phyloP scores from a whole-genome alignment of 2,113 vertebrate genomes.

The Cranoglanis bouderius region DNA sequence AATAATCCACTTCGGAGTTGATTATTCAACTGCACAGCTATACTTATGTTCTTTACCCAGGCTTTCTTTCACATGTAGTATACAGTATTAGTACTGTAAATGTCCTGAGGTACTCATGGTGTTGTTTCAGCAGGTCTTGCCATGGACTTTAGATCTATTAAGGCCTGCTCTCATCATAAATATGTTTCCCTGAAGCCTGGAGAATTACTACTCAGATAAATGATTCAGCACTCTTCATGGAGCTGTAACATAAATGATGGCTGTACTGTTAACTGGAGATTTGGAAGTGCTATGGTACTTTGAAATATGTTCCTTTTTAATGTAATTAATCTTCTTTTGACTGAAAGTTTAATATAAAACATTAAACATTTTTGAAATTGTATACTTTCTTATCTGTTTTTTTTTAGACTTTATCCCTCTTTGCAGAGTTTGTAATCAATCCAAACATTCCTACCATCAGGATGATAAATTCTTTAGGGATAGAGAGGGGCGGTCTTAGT shows the following conservation, averaged over 20 bases:
- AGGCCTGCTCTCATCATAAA: constrained; percentile 48
- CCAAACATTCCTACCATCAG: not conserved
- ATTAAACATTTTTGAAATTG: not conserved
- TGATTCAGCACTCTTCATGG: constrained; percentile 62
- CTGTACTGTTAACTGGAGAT: constrained; percentile 40
- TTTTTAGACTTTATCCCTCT: not conserved
- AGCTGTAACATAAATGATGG: constrained; percentile 54
- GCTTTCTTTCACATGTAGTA: not conserved
- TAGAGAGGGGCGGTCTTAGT: constrained; percentile 20
- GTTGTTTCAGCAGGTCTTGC: not conserved
- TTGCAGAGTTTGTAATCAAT: not conserved
- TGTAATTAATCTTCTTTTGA: not conserved
- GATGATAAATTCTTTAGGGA: constrained; percentile 8
- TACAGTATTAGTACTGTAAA: not conserved
- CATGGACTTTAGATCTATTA: constrained; percentile 21
- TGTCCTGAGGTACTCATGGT: constrained; percentile 44
- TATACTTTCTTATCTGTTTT: not conserved
- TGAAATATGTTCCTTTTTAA: not conserved
- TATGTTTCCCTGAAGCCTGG: constrained; percentile 45
- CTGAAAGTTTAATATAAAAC: constrained; percentile 8
- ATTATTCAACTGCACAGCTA: not conserved
- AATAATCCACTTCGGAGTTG: not conserved
- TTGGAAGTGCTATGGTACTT: not conserved
- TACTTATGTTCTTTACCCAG: not conserved
- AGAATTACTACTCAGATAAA: constrained; percentile 64